These are phyloP conservation scores for Mionectes olivaceus DNA, from an alignment of 2,797 vertebrate species.

Conservation along the genomic window DNA sequence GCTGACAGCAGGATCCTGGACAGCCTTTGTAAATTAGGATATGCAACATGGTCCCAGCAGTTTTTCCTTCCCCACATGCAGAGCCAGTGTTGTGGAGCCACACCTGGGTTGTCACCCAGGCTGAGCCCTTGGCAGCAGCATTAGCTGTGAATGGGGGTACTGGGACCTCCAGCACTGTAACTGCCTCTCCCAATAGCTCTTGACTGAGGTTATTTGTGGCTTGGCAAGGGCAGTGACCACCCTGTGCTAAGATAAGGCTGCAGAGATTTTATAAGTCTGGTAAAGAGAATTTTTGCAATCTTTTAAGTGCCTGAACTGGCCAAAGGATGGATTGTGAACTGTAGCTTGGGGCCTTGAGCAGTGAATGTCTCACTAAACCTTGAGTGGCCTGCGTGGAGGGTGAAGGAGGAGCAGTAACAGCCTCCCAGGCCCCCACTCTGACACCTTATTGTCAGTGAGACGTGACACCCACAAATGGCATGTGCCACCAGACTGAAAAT, in stretches of 20 bases:
- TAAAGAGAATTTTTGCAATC: neutral
- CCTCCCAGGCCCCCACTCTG: neutral
- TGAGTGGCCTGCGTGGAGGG: neutral
- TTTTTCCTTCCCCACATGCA: neutral
- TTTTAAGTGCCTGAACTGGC: neutral
- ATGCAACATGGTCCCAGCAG: neutral
- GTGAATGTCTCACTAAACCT: fast-evolving
- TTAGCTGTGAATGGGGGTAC: neutral
- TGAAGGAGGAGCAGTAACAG: neutral
- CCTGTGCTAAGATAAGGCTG: neutral
- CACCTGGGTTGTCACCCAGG: neutral
- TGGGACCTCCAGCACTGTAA: fast-evolving
- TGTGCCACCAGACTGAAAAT: slow-evolving; percentile 89
- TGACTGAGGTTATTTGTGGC: neutral
- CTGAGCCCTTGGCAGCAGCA: fast-evolving
- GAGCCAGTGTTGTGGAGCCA: fast-evolving
- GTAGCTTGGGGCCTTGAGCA: neutral
- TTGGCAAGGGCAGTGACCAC: neutral
- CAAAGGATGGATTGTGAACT: neutral
- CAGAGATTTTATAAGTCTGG: neutral
- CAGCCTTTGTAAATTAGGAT: neutral
- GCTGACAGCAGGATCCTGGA: neutral
- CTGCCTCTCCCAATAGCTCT: fast-evolving
- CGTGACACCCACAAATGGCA: slow-evolving; percentile 88
- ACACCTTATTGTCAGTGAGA: slow-evolving; percentile 76